phyloP scores from a whole-genome alignment of 1,140 invertebrate genomes.

The Goniozus legneri region DNA sequence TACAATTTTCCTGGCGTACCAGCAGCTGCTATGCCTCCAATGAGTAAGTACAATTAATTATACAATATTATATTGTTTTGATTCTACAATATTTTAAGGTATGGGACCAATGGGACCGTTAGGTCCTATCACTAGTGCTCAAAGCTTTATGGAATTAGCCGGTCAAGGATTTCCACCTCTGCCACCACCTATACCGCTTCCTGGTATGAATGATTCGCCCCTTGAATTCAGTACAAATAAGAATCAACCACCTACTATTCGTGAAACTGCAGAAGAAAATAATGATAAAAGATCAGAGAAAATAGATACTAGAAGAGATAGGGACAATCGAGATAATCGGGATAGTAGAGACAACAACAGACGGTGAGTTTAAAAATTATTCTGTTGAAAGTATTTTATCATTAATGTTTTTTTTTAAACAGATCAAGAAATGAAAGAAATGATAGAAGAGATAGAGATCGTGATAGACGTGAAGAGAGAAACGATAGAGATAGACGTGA shows the following conservation, averaged over 20 bases:
- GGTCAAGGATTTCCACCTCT: slow-evolving; percentile 50
- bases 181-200: slow-evolving; percentile 47
- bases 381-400: background rate
- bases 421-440: slow-evolving; percentile 43
- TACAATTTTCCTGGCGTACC: slow-evolving; percentile 53
- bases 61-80: too few species aligned
- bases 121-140: slow-evolving; percentile 43
- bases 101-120: slow-evolving; percentile 51
- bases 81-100: slow-evolving; percentile 21
- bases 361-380: slow-evolving; percentile 26
- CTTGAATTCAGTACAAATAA: slow-evolving; percentile 68
- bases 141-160: slow-evolving; percentile 52
- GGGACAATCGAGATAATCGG: slow-evolving; percentile 38
- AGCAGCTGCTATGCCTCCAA: slow-evolving; percentile 45
- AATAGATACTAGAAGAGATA: slow-evolving; percentile 44
- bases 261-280: slow-evolving; percentile 50
- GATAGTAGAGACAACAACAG: slow-evolving; percentile 38
- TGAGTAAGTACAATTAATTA: slow-evolving; percentile 33
- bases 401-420: background rate
- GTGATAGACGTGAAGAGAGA: slow-evolving; percentile 48
- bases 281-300: slow-evolving; percentile 50
- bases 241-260: slow-evolving; percentile 59
- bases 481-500: slow-evolving; percentile 44
- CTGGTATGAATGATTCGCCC: slow-evolving; percentile 65
- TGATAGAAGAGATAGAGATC: slow-evolving; percentile 46